These are phyloP conservation scores for Apostichopus leukothele DNA, from an alignment of 53 echinoderm and acorn worm genomes.

Conservation along the genomic window DNA sequence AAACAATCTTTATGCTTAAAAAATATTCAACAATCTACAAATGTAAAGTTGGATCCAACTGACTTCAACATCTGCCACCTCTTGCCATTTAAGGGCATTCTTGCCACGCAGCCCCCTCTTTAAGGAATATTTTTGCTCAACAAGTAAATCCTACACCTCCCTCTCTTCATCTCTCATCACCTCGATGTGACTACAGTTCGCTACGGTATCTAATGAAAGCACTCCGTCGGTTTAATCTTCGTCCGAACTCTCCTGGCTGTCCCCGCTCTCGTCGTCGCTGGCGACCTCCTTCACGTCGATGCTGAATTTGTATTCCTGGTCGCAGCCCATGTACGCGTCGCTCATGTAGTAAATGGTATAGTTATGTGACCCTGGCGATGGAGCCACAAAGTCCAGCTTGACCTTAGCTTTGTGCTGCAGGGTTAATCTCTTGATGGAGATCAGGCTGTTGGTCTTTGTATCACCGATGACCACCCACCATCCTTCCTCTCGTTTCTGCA, in stretches of 20 bases:
- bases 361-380: slow-evolving; percentile 83
- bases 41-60: too few relatives aligned
- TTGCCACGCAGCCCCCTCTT: too few relatives aligned
- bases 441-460: slow-evolving; percentile 99
- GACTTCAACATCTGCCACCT: too few relatives aligned
- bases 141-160: too few relatives aligned
- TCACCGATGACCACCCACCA: slow-evolving; percentile 99
- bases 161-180: too few relatives aligned
- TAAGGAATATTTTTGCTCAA: not conserved
- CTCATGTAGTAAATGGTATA: slow-evolving; percentile 99
- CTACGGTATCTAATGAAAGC: not conserved
- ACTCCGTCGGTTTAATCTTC: slow-evolving; percentile 61
- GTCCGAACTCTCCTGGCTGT: slow-evolving; percentile 87
- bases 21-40: too few relatives aligned
- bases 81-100: not conserved
- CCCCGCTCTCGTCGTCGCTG: slow-evolving; percentile 76
- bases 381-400: slow-evolving; percentile 99
- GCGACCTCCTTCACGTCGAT: slow-evolving; percentile 80
- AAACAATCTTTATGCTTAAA: too few relatives aligned
- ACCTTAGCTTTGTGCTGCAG: slow-evolving; percentile 99
- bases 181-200: too few relatives aligned
- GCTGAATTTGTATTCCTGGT: slow-evolving; percentile 96
- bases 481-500: slow-evolving; percentile 97
- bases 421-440: slow-evolving; percentile 98
- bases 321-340: slow-evolving; percentile 99